These are phyloP conservation scores for Theretra japonica DNA, from an alignment of 2,888 invertebrate species.

Conservation along the genomic window DNA sequence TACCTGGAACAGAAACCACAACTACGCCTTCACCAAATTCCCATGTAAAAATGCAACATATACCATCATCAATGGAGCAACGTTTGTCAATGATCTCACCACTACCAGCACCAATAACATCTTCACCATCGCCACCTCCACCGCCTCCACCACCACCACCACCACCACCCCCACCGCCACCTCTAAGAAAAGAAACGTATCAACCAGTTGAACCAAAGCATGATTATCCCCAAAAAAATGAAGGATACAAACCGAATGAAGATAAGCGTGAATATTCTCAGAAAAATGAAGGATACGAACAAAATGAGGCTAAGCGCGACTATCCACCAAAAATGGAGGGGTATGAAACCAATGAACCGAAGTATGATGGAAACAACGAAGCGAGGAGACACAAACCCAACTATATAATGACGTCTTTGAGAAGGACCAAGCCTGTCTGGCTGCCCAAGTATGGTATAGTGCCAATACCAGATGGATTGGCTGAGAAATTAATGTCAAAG, in stretches of 20 bases:
- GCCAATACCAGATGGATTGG: slow-evolving; percentile 64
- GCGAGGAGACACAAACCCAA: slow-evolving; percentile 37
- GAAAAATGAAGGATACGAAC: too few species aligned
- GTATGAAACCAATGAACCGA: slow-evolving; percentile 26
- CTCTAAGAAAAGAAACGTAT: background rate
- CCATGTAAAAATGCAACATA: too few species aligned
- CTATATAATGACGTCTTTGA: slow-evolving; percentile 53
- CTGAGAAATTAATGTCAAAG: slow-evolving; percentile 59
- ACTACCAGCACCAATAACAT: too few species aligned
- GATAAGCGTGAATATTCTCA: too few species aligned
- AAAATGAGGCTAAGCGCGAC: too few species aligned
- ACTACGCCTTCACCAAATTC: slow-evolving; percentile 20
- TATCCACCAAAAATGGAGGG: too few species aligned
- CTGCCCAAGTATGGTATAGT: slow-evolving; percentile 67
- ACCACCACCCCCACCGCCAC: slow-evolving; percentile 29
- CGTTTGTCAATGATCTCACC: too few species aligned
- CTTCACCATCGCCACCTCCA: too few species aligned
- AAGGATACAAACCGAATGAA: too few species aligned
- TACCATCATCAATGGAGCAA: too few species aligned
- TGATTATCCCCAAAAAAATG: too few species aligned
- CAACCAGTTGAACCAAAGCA: too few species aligned
- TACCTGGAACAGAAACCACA: slow-evolving; percentile 26
- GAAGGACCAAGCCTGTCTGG: slow-evolving; percentile 59
- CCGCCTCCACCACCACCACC: background rate
- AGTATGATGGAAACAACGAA: background rate